A percentile compares a stretch with the other conserved stretches of the same genome.
phyloP scores from a whole-genome alignment of 2,888 invertebrate genomes.

The Chalcosyrphus nemorum region DNA sequence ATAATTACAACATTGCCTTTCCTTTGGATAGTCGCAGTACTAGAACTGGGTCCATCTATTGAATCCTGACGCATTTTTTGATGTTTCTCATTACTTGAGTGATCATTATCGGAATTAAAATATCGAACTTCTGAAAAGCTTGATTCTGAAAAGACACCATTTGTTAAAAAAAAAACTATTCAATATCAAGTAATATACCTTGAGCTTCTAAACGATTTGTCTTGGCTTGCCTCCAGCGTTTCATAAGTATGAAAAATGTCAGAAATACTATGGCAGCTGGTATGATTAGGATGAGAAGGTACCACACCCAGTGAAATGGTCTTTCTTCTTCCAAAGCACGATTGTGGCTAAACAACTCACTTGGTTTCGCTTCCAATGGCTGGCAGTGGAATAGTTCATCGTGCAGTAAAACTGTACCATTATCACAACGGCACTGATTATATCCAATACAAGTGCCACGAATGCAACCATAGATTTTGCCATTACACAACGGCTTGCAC shows the following conservation, averaged over 20 bases:
- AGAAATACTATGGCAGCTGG: not conserved
- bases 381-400: constrained; percentile 6
- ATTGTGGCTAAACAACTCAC: not conserved
- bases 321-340: too few species aligned
- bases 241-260: not conserved
- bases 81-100: not conserved
- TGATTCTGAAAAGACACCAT: not conserved
- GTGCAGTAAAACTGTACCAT: not conserved
- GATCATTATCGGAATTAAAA: not conserved
- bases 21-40: not conserved
- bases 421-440: constrained; percentile 26
- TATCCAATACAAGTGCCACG: constrained; percentile 27
- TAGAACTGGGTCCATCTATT: not conserved
- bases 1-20: not conserved
- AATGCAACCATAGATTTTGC: constrained; percentile 26
- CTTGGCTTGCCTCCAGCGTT: not conserved
- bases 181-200: not conserved
- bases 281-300: not conserved
- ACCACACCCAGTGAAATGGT: not conserved
- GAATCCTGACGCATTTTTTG: not conserved
- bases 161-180: too few species aligned
- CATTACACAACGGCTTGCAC: constrained; percentile 37
- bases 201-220: constrained; percentile 10
- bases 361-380: not conserved
- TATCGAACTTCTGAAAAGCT: not conserved